A percentile compares a stretch with the other conserved stretches of the same genome.
These are phyloP conservation scores for Amphipyra berbera DNA, from an alignment of 2,888 invertebrate species.

Conservation along the genomic window DNA sequence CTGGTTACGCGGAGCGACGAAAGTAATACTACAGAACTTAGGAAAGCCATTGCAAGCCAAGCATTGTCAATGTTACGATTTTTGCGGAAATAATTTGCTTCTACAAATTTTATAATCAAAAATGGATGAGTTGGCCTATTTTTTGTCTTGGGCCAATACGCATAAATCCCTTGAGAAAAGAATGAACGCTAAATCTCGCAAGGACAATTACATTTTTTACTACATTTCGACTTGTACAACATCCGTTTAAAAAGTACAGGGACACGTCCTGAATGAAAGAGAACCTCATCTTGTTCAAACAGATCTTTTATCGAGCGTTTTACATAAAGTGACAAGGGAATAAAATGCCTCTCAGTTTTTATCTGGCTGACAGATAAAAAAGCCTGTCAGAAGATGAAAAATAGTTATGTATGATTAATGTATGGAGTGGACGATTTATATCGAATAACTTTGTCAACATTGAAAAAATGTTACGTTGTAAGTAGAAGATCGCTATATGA, in stretches of 20 bases:
- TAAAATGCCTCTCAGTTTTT: constrained; percentile 44
- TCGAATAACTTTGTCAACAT: constrained; percentile 32
- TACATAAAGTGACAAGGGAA: constrained; percentile 46
- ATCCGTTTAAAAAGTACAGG: constrained; percentile 5
- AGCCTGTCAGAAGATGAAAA: constrained; percentile 39
- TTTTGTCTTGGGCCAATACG: no score
- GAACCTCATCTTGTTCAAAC: constrained; percentile 37
- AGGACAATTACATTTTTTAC: no score
- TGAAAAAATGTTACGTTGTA: constrained; percentile 3
- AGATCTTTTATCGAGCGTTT: constrained; percentile 36
- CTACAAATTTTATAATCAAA: no score
- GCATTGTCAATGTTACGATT: no score
- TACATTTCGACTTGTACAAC: not conserved
- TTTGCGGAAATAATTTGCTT: no score
- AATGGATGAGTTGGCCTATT: no score
- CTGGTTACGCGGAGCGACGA: constrained; percentile 3
- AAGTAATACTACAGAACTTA: not conserved
- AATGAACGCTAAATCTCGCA: no score
- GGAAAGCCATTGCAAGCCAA: no score
- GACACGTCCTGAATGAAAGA: constrained; percentile 20
- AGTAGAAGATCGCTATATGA: constrained; percentile 4
- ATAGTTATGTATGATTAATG: constrained; percentile 50
- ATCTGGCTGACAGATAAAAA: constrained; percentile 42
- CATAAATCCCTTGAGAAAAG: no score
- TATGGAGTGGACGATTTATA: constrained; percentile 24